Percentiles rank a stretch among this genome's conserved stretches.
Conservation (phyloP, 2,113 vertebrate species). For the Ceyx margarethae region DNA sequence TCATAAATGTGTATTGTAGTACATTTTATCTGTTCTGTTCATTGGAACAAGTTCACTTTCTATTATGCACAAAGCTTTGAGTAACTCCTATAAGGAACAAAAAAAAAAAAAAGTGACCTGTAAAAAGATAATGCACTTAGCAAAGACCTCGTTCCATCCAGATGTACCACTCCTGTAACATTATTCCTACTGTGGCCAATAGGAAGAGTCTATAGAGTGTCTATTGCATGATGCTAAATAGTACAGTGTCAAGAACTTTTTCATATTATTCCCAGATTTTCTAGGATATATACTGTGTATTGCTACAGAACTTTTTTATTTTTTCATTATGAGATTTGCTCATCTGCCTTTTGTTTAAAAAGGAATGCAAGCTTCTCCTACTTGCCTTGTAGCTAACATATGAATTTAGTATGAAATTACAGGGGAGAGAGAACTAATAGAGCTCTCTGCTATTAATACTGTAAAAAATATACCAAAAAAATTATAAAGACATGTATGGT, state of each 20-base stretch:
- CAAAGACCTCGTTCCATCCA: neutral
- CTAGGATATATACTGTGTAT: neutral
- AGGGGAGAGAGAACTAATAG: neutral
- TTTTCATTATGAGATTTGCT: neutral
- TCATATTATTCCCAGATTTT: neutral
- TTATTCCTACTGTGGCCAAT: neutral
- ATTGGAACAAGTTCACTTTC: neutral
- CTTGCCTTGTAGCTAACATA: neutral
- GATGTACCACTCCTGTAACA: neutral
- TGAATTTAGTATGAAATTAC: neutral
- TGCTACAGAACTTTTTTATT: neutral
- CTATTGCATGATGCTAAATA: neutral
- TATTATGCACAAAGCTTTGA: neutral
- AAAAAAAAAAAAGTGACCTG: neutral
- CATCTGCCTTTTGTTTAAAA: neutral
- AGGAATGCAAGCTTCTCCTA: neutral
- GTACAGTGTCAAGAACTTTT: neutral
- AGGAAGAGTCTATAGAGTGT: neutral
- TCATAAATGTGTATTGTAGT: neutral
- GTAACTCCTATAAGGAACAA: neutral
- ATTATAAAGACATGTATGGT: accelerated
- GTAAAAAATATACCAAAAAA: neutral
- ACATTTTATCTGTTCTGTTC: neutral
- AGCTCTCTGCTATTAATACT: neutral
- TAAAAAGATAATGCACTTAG: neutral